phyloP scores from a whole-genome alignment of 2,888 invertebrate species.

The Augiades crinisus region DNA sequence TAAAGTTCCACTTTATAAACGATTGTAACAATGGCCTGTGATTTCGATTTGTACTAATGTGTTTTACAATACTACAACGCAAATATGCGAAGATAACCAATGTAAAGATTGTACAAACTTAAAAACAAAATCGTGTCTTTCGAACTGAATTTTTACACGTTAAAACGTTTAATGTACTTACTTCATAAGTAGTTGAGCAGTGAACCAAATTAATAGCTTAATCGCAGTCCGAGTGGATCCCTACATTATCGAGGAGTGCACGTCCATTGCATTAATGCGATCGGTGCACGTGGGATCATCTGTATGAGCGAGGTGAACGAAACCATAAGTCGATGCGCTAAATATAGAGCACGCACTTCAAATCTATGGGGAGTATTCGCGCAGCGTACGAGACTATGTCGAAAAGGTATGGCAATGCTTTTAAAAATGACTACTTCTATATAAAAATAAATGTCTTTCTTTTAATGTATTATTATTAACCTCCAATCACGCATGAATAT shows the following conservation, averaged over 20 bases:
- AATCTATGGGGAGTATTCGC: slow-evolving; percentile 22
- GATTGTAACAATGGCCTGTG: too few species aligned
- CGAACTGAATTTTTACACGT: neutral
- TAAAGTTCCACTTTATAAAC: slow-evolving; percentile 27
- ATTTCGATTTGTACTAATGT: too few species aligned
- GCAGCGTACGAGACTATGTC: slow-evolving; percentile 1
- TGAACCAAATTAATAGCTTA: slow-evolving; percentile 29
- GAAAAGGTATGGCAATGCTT: too few species aligned
- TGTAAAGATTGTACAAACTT: too few species aligned
- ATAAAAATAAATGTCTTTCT: too few species aligned
- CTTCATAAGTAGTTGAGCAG: slow-evolving; percentile 10
- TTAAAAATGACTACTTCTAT: too few species aligned
- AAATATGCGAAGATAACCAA: too few species aligned
- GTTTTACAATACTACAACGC: too few species aligned
- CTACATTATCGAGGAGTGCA: slow-evolving; percentile 39
- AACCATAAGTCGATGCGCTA: slow-evolving; percentile 61
- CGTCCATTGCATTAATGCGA: slow-evolving; percentile 27
- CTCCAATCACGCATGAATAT: too few species aligned
- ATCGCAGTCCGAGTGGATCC: slow-evolving; percentile 36
- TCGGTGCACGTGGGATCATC: slow-evolving; percentile 34
- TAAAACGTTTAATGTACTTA: slow-evolving; percentile 19
- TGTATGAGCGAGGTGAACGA: slow-evolving; percentile 56
- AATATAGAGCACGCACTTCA: slow-evolving; percentile 60
- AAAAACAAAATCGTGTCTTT: too few species aligned
- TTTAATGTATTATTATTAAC: too few species aligned